Percentiles rank a stretch among this genome's conserved stretches.
These are phyloP conservation scores for Dreissena polymorpha DNA, from an alignment of 1,140 invertebrate genomes.

Conservation along the genomic window DNA sequence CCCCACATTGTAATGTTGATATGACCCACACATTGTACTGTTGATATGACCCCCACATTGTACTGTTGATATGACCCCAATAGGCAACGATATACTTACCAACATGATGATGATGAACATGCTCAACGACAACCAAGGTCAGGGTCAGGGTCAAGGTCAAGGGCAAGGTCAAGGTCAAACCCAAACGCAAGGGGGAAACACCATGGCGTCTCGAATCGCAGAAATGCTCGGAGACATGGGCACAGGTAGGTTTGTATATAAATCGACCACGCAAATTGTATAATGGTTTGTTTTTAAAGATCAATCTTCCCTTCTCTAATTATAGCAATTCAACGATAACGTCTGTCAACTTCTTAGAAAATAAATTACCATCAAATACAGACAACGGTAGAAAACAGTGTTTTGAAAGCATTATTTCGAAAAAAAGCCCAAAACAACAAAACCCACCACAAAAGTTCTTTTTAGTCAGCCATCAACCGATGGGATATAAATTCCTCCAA, in stretches of 20 bases:
- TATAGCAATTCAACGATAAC: too few relatives aligned
- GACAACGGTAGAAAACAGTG: background rate
- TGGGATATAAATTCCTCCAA: background rate
- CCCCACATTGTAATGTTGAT: too few relatives aligned
- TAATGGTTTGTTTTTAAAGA: background rate
- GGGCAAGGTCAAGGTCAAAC: background rate
- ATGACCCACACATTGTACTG: too few relatives aligned
- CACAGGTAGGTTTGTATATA: constrained; percentile 2
- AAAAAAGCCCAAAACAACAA: background rate
- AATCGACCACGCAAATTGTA: background rate
- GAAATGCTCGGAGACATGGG: background rate
- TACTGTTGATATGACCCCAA: too few relatives aligned
- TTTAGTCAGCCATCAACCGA: background rate
- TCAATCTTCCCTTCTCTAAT: background rate
- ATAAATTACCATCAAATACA: background rate
- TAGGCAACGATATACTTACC: background rate
- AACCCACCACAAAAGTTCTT: too few relatives aligned
- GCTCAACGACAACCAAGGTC: background rate
- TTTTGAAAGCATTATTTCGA: background rate
- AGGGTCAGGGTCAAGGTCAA: background rate
- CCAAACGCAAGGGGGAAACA: background rate
- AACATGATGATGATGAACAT: constrained; percentile 2
- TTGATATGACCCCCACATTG: too few relatives aligned
- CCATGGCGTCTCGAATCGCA: background rate
- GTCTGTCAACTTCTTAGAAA: too few relatives aligned